These are phyloP conservation scores for Acrocephalus scirpaceus DNA, from an alignment of 2,797 vertebrate species.

Conservation along the genomic window DNA sequence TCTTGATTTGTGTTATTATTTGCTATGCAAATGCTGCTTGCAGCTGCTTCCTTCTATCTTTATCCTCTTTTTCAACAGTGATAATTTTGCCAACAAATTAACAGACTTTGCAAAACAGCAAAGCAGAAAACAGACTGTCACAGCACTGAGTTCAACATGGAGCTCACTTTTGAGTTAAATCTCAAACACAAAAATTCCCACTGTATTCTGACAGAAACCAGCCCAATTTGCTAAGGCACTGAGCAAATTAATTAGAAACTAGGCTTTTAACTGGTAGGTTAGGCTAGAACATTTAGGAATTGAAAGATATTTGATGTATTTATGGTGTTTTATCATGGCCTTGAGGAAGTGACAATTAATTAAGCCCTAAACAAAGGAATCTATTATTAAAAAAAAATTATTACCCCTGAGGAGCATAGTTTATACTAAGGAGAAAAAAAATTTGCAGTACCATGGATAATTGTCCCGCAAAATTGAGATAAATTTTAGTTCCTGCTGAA, in stretches of 20 bases:
- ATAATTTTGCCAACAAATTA: background rate
- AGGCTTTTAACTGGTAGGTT: background rate
- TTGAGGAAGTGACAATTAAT: background rate
- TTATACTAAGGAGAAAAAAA: background rate
- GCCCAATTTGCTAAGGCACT: background rate
- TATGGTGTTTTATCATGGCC: background rate
- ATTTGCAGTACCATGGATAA: background rate
- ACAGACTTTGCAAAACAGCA: background rate
- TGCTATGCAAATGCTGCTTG: background rate
- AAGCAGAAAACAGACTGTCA: background rate
- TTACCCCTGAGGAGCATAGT: background rate
- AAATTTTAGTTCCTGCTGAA: background rate
- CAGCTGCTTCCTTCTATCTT: background rate
- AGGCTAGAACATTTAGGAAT: background rate
- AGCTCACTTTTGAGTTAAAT: background rate
- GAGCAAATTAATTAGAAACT: background rate
- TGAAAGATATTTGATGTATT: background rate
- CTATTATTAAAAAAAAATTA: background rate
- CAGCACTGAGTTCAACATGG: background rate
- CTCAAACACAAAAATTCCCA: background rate
- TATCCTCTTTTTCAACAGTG: background rate
- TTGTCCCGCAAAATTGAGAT: background rate
- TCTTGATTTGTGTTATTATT: background rate
- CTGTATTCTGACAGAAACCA: background rate
- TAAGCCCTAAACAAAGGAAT: background rate